A percentile compares a stretch with the other conserved stretches of the same genome.
Evolutionary conservation across 2,113 vertebrate genomes (phyloP).

Genomic region (Heteronetta atricapilla): DNA sequence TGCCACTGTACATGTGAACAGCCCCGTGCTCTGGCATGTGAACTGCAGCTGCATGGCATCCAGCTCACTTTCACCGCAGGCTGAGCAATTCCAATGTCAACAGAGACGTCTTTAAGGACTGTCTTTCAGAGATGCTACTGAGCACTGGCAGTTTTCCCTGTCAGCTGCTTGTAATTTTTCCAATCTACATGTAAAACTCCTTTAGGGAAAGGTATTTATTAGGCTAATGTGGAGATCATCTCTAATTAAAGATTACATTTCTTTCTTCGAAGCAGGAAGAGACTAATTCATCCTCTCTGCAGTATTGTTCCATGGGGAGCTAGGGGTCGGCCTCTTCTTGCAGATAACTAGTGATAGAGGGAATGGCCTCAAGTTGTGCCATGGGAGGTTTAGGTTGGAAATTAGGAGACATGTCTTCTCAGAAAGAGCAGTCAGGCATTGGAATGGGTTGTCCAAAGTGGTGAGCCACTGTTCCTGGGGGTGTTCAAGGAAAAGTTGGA

Average conservation of each 20-base stretch:
- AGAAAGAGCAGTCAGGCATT: too few relatives aligned
- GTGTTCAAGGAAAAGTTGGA: too few relatives aligned
- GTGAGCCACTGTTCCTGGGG: too few relatives aligned
- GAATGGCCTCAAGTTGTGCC: too few relatives aligned
- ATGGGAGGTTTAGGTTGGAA: too few relatives aligned
- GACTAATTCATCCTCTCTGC: background rate
- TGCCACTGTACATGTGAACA: fast-evolving
- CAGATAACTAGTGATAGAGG: too few relatives aligned
- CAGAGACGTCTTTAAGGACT: background rate
- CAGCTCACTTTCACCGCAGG: background rate
- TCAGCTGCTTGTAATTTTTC: background rate
- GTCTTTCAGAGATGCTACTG: background rate
- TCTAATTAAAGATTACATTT: background rate
- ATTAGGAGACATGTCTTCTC: too few relatives aligned
- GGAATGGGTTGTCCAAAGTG: too few relatives aligned
- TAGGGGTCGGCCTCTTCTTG: too few relatives aligned
- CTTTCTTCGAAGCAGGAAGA: background rate
- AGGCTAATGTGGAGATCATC: background rate
- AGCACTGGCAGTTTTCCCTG: background rate
- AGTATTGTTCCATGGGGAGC: background rate
- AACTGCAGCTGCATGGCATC: background rate
- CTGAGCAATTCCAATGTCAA: background rate
- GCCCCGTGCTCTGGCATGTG: background rate
- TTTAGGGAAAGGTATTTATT: background rate
- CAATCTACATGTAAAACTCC: background rate